Conservation (phyloP, 2,888 invertebrate genomes). For the Leptopterna dolabrata region DNA sequence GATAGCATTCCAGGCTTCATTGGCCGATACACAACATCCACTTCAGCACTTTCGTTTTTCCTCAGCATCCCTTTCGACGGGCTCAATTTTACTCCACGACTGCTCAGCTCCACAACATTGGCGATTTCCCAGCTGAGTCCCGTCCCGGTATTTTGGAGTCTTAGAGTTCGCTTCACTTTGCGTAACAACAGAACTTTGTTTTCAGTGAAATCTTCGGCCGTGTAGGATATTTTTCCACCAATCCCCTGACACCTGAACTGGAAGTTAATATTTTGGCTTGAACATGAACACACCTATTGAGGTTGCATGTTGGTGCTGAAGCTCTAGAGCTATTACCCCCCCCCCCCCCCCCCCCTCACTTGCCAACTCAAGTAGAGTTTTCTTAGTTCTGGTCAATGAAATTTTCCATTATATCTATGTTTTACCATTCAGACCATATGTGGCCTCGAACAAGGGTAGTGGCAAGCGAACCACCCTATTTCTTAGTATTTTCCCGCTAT, state of each 20-base stretch:
- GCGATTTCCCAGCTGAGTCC: slow-evolving; percentile 29
- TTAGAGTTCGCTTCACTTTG: not conserved
- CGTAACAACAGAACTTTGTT: slow-evolving; percentile 20
- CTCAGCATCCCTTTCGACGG: not conserved
- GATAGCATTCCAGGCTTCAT: not conserved
- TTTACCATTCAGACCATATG: too few relatives aligned
- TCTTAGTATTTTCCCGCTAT: too few relatives aligned
- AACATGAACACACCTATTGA: too few relatives aligned
- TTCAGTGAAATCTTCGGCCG: not conserved
- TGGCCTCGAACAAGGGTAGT: too few relatives aligned
- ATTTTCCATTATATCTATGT: too few relatives aligned
- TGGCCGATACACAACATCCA: not conserved
- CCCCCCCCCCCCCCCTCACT: too few relatives aligned
- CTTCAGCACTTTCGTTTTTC: not conserved
- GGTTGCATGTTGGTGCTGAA: too few relatives aligned
- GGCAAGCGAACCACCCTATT: too few relatives aligned
- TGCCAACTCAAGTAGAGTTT: too few relatives aligned
- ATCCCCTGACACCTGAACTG: slow-evolving; percentile 20
- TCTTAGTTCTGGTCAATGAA: too few relatives aligned
- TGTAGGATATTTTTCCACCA: not conserved
- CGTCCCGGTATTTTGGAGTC: not conserved
- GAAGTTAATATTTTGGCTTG: not conserved
- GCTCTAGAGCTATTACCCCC: too few relatives aligned
- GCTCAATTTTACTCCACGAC: not conserved
- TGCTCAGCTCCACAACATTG: not conserved